Percentiles rank a stretch among this genome's conserved stretches.
Evolutionary conservation across 1,140 invertebrate genomes (phyloP).

Genomic region (Heliconius hewitsoni): DNA sequence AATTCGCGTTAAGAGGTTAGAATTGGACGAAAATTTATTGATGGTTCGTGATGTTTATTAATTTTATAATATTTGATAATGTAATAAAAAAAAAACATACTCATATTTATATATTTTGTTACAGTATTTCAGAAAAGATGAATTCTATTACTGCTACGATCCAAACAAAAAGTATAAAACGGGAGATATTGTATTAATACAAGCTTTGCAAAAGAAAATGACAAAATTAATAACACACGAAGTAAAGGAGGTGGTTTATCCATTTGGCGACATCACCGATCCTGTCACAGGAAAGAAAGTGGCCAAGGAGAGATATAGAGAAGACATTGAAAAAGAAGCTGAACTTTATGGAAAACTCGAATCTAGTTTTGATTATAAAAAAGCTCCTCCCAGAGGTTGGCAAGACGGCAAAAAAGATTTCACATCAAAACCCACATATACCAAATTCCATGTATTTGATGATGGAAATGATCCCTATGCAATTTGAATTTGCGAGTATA

Average conservation of each 20-base stretch:
- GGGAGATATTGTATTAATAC: constrained; percentile 90
- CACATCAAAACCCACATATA: constrained; percentile 87
- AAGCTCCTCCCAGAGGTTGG: constrained; percentile 89
- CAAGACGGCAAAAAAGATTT: constrained; percentile 91
- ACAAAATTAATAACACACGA: constrained; percentile 89
- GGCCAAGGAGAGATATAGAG: constrained; percentile 86
- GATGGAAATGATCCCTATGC: constrained; percentile 87
- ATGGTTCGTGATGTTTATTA: constrained; percentile 82
- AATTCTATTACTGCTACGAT: constrained; percentile 89
- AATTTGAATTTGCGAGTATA: constrained; percentile 47
- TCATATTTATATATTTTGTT: constrained; percentile 52
- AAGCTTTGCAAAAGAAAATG: constrained; percentile 86
- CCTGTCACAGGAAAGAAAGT: constrained; percentile 91
- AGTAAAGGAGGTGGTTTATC: constrained; percentile 90
- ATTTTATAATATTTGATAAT: background rate
- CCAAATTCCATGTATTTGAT: constrained; percentile 88
- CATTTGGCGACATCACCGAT: constrained; percentile 90
- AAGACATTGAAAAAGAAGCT: constrained; percentile 85
- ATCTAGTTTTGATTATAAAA: constrained; percentile 87
- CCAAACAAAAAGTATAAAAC: constrained; percentile 88
- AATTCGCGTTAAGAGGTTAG: constrained; percentile 86
- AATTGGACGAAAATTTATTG: constrained; percentile 85
- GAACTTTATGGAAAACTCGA: constrained; percentile 87
- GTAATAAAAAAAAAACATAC: background rate
- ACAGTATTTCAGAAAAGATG: constrained; percentile 89